phyloP scores from a whole-genome alignment of 2,888 invertebrate genomes.

The Callyntrura guangdongensis region DNA sequence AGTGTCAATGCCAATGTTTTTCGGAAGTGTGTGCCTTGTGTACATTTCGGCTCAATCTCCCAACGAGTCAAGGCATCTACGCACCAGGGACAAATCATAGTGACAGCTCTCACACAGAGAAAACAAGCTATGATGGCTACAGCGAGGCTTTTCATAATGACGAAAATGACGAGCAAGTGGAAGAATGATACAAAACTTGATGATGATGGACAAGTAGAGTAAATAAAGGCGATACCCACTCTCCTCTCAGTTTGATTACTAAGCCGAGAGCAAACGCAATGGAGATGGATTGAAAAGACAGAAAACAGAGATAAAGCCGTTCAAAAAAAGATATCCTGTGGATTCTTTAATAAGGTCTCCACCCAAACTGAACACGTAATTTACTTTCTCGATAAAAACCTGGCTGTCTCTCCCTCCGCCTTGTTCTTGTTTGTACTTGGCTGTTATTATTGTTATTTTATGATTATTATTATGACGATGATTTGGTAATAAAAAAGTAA shows the following conservation, averaged over 20 bases:
- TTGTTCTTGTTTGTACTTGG: slow-evolving; percentile 36
- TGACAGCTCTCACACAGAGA: slow-evolving; percentile 73
- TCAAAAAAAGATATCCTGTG: slow-evolving; percentile 48
- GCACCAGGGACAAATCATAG: slow-evolving; percentile 52
- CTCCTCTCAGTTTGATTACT: slow-evolving; percentile 35
- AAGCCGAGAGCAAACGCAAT: background rate
- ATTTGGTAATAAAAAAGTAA: background rate
- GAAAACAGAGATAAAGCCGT: slow-evolving; percentile 41
- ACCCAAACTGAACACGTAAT: slow-evolving; percentile 44
- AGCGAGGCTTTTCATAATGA: background rate
- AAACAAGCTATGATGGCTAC: slow-evolving; percentile 44
- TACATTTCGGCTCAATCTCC: background rate
- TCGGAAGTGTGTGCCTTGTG: background rate
- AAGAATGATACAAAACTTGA: slow-evolving; percentile 29
- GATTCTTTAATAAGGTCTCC: slow-evolving; percentile 62
- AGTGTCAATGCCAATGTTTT: slow-evolving; percentile 68
- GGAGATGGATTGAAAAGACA: background rate
- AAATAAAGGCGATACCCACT: slow-evolving; percentile 35
- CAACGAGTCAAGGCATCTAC: slow-evolving; percentile 33
- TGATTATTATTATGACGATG: background rate
- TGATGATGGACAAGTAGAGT: slow-evolving; percentile 58
- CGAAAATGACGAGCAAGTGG: slow-evolving; percentile 16
- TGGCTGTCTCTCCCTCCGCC: slow-evolving; percentile 34
- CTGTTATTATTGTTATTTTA: background rate
- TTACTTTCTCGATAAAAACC: background rate